Base-by-base conservation (phyloP, 2,888 invertebrate species). In the Beris chalybata region DNA sequence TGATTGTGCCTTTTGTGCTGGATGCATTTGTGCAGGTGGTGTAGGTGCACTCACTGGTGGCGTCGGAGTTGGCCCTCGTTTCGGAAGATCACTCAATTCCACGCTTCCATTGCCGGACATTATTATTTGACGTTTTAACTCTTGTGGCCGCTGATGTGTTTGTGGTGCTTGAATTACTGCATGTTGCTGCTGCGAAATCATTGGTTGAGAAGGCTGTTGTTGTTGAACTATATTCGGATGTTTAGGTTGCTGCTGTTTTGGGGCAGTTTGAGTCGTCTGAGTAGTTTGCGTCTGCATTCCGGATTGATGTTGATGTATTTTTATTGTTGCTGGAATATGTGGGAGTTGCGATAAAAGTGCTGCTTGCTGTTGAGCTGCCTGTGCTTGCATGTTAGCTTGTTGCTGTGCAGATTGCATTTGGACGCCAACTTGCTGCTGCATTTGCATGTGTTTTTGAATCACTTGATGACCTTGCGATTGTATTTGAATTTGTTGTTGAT, bases 241-340 rank as follows among this genome's bases (percentile, higher is more conserved):
- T 9, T 6, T 22, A 3, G 38, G 52, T 5, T 12, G 5, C 1
- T 52, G 11, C n/a, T 15, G 29, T 43, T 43, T 45, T 11, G 32
- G 11, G 2, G 30, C 2, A n/a, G 30, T 47, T 43, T 66, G 59
- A 11, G 32, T 52, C 9, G 44, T 29, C 32, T 58, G 58, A 47
- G 52, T 12, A 45, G 47, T 9, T 55, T 56, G 67, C 55, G 44
- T 50, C 59, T 43, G 64, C 9, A 52, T 66, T 9, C 30, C 66
- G 6, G 44, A 64, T 50, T 52, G 70, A 78, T 53, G 89, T 83
- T 52, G 70, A 78, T 53, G 89, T 83, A 44, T 84, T 85, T 79
- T 79, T 0, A 79, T 80, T 13, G 79, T 79, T 3, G 79, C 79
- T 11, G 79, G 79, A 54, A 79, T 79, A 69, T 79, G 79, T 63